Evolutionary conservation across 1,140 invertebrate species (phyloP).

Genomic region (fruit fly (Drosophila melanogaster)): Release_6_plus_ISO1_MT NC_004354.4:2051501-2052000

Average conservation of each 20-base stretch:
- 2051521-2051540: constrained; percentile 35
- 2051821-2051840: constrained; percentile 49
- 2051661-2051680: not conserved
- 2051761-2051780: constrained; percentile 14
- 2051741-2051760: constrained; percentile 5
- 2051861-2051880: constrained; percentile 1
- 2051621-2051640: constrained; percentile 4
- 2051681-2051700: constrained; percentile 15
- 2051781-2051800: constrained; percentile 14
- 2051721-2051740: constrained; percentile 18
- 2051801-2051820: constrained; percentile 14
- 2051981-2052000: too few species aligned
- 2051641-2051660: constrained; percentile 7
- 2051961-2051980: not conserved
- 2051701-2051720: constrained; percentile 5
- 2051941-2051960: constrained; percentile 38
- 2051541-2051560: not conserved
- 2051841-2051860: constrained; percentile 32
- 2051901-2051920: constrained; percentile 35
- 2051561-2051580: constrained; percentile 64
- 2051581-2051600: constrained; percentile 33
- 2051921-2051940: constrained; percentile 26
- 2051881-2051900: constrained; percentile 9
- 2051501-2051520: constrained; percentile 42
- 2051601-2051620: constrained; percentile 9